Conservation (phyloP, 1,140 invertebrate genomes). For the Polypedilum vanderplanki region DNA sequence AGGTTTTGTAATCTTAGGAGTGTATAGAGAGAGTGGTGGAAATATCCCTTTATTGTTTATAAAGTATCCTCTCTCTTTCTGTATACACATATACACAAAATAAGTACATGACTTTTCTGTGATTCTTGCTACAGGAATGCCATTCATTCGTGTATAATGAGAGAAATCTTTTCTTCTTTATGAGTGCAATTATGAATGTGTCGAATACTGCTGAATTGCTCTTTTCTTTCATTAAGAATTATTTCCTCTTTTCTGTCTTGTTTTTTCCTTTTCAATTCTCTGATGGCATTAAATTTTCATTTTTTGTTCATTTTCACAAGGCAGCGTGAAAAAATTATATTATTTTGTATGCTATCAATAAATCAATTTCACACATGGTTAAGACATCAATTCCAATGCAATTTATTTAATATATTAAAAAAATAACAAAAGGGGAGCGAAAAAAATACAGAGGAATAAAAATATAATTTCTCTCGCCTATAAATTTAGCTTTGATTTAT, state of each 20-base stretch:
- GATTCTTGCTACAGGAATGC: no score
- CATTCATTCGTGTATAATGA: no score
- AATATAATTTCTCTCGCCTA: neutral
- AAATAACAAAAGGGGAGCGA: neutral
- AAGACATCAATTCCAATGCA: conserved; percentile 20
- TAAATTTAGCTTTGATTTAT: conserved; percentile 8
- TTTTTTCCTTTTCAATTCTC: neutral
- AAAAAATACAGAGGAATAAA: neutral
- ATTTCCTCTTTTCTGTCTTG: neutral
- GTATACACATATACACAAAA: neutral
- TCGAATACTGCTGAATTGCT: neutral
- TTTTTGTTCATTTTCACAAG: conserved; percentile 17
- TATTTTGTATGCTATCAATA: conserved; percentile 1
- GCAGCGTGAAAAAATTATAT: neutral
- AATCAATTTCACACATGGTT: conserved; percentile 27
- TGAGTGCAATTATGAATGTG: neutral
- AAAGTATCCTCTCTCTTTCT: conserved; percentile 16
- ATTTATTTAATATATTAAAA: conserved; percentile 12
- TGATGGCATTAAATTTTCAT: conserved; percentile 24
- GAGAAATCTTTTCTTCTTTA: neutral
- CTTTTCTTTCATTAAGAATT: neutral
- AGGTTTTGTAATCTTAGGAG: conserved; percentile 11
- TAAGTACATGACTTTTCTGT: neutral
- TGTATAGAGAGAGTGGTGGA: neutral
- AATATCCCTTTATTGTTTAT: conserved; percentile 19